These are phyloP conservation scores for Myotis myotis DNA, from an alignment of 2,797 vertebrate genomes.

Conservation along the genomic window DNA sequence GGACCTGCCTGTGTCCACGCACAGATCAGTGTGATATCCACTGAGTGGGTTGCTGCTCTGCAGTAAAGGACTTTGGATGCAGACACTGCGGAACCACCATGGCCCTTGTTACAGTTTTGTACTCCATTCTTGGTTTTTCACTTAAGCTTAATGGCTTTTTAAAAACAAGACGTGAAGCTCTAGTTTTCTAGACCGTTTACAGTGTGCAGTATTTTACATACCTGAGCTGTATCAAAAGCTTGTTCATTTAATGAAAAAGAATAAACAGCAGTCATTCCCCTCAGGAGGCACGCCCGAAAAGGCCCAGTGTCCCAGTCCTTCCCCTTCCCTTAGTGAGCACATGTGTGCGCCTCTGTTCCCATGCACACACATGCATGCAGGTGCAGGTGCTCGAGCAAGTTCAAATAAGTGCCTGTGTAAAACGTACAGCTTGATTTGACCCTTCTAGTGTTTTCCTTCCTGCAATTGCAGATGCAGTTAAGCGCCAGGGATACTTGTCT, in stretches of 20 bases:
- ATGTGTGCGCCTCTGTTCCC: no score
- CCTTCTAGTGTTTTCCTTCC: not conserved
- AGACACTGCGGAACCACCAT: not conserved
- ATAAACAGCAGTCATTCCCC: not conserved
- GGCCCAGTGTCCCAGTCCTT: not conserved
- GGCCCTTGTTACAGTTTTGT: constrained; percentile 73
- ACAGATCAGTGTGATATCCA: not conserved
- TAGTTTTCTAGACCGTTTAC: constrained; percentile 83
- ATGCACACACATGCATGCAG: not conserved
- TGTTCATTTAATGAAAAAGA: constrained; percentile 45
- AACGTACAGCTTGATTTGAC: not conserved
- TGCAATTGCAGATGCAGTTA: not conserved
- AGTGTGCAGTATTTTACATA: constrained; percentile 80
- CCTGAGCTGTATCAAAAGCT: constrained; percentile 80
- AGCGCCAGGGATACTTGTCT: not conserved
- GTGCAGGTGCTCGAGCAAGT: not conserved
- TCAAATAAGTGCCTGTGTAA: not conserved
- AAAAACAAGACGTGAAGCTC: constrained; percentile 80
- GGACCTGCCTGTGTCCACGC: not conserved
- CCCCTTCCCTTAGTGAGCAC: not conserved
- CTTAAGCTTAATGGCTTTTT: constrained; percentile 69
- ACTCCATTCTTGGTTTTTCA: constrained; percentile 75
- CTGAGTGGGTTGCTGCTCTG: not conserved
- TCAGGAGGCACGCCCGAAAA: not conserved
- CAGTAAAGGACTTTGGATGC: constrained; percentile 24